Conservation (phyloP, 2,113 vertebrate species). For the Fukomys damarensis region DNA sequence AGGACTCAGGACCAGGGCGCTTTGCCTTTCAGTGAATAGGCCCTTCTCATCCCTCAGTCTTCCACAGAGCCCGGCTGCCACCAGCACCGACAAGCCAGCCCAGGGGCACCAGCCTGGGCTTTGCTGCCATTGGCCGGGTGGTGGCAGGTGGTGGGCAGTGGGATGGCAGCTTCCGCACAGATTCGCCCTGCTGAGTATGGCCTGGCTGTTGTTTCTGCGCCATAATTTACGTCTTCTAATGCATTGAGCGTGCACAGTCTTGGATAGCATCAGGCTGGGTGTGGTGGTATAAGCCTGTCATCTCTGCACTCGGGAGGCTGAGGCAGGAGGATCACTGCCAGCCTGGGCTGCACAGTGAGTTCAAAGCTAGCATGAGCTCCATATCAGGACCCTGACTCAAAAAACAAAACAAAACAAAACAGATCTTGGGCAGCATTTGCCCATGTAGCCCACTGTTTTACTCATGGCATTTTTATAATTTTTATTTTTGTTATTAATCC, state of each 20-base stretch:
- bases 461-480: not conserved
- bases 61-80: not conserved
- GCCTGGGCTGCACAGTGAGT: too few relatives aligned
- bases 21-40: not conserved
- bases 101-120: not conserved
- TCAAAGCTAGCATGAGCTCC: not conserved
- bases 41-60: accelerated
- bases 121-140: too few relatives aligned
- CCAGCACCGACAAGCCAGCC: too few relatives aligned
- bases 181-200: too few relatives aligned
- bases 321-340: not conserved
- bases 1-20: accelerated
- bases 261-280: not conserved
- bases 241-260: not conserved
- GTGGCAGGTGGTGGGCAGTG: not conserved
- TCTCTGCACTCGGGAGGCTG: not conserved
- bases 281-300: not conserved
- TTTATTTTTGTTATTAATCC: not conserved
- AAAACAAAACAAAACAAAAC: not conserved
- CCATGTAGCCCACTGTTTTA: not conserved
- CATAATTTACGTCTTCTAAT: not conserved
- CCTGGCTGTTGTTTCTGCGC: not conserved
- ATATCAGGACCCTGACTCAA: not conserved
- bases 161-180: too few relatives aligned
- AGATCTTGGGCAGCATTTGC: not conserved